Percentiles rank a stretch among this genome's conserved stretches.
Evolutionary conservation across 1,140 invertebrate species (phyloP).

Genomic region (Episyrphus balteatus): DNA sequence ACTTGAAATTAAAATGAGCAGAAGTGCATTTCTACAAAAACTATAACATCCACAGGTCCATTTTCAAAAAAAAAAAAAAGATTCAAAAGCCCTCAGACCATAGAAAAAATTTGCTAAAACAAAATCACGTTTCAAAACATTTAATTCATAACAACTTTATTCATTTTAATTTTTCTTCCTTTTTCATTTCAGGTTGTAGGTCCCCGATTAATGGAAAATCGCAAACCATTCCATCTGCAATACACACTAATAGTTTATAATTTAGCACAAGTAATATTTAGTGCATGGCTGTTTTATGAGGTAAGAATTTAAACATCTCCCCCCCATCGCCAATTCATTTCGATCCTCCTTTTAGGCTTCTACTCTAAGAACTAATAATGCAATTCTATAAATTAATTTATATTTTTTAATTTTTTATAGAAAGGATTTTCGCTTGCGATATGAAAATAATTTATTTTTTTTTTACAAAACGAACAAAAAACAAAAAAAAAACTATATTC

Average conservation of each 20-base stretch:
- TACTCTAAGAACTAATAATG: background rate
- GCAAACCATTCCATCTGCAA: conserved; percentile 71
- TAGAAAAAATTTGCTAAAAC: too few species aligned
- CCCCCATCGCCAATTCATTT: too few species aligned
- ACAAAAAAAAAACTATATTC: background rate
- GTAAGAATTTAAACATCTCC: conserved; percentile 39
- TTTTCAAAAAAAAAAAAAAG: too few species aligned
- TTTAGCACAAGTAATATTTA: conserved; percentile 72
- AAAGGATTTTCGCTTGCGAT: background rate
- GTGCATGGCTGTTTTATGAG: conserved; percentile 71
- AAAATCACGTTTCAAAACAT: too few species aligned
- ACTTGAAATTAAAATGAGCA: too few species aligned
- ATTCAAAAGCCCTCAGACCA: too few species aligned
- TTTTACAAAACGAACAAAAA: background rate
- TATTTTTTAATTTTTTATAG: background rate
- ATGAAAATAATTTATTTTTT: background rate
- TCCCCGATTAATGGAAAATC: conserved; percentile 74
- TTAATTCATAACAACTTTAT: too few species aligned
- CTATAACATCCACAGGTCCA: too few species aligned
- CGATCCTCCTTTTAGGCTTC: background rate
- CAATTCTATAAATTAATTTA: background rate
- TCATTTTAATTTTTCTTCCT: too few species aligned
- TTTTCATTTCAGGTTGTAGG: conserved; percentile 45
- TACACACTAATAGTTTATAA: conserved; percentile 74
- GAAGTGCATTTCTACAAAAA: too few species aligned